phyloP scores from a whole-genome alignment of 2,888 invertebrate species.

The Sipha maydis region DNA sequence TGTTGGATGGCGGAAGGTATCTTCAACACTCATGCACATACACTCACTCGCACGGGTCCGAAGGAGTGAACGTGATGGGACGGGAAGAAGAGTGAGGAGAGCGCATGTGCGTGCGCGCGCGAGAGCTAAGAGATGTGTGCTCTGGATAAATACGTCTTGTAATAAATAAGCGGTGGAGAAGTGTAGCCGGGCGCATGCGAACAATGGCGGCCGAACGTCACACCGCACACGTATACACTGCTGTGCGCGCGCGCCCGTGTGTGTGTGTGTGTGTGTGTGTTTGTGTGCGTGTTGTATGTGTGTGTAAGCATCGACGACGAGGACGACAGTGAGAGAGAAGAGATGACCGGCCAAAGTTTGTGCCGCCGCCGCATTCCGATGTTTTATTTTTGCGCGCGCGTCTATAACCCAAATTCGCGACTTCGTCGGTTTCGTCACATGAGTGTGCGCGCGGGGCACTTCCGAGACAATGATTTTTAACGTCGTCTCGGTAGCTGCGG shows the following conservation, averaged over 20 bases:
- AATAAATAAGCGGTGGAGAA: conserved; percentile 41
- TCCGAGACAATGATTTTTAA: not conserved
- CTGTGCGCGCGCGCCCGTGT: not conserved
- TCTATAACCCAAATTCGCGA: conserved; percentile 54
- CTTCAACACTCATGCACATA: not conserved
- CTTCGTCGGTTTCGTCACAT: not conserved
- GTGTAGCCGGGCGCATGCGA: conserved; percentile 38
- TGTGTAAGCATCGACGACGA: conserved; percentile 5
- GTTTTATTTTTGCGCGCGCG: conserved; percentile 58
- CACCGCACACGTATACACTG: not conserved
- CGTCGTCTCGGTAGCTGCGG: not conserved
- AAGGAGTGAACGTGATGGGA: not conserved
- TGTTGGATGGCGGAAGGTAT: not conserved
- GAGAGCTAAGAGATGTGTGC: conserved; percentile 60
- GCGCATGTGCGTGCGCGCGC: conserved; percentile 51
- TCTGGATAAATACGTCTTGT: conserved; percentile 57
- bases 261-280: not conserved
- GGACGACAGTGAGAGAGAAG: conserved; percentile 26
- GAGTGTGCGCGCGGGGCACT: not conserved
- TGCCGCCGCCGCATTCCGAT: conserved; percentile 49
- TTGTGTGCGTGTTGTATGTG: not conserved
- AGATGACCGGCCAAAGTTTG: conserved; percentile 52
- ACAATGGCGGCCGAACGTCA: conserved; percentile 48
- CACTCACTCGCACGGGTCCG: not conserved
- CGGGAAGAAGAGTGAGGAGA: not conserved